These are phyloP conservation scores for Eupithecia pulchellata DNA, from an alignment of 2,888 invertebrate species.

Conservation along the genomic window DNA sequence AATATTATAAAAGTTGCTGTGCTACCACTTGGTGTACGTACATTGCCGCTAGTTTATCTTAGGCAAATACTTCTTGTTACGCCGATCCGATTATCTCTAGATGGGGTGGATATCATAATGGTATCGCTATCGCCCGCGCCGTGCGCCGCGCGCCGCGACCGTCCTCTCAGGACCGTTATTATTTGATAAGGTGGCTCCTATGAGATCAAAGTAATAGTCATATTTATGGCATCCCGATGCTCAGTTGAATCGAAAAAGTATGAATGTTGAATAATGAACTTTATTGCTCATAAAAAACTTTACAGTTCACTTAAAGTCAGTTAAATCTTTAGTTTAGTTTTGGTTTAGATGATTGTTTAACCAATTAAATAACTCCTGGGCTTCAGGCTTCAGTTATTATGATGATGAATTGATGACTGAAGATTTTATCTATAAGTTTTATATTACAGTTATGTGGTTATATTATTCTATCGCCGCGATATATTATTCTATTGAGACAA, in stretches of 20 bases:
- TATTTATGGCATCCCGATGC: neutral
- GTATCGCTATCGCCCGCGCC: slow-evolving; percentile 2
- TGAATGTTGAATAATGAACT: neutral
- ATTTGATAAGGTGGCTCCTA: slow-evolving; percentile 26
- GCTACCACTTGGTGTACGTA: neutral
- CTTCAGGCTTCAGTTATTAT: too few species aligned
- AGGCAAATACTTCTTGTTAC: slow-evolving; percentile 55
- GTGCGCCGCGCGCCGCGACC: slow-evolving; percentile 11
- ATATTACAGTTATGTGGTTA: too few species aligned
- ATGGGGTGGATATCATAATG: slow-evolving; percentile 36
- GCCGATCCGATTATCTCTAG: slow-evolving; percentile 54
- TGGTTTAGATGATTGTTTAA: too few species aligned
- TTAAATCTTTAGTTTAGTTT: too few species aligned
- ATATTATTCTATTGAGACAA: too few species aligned
- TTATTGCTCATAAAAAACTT: too few species aligned
- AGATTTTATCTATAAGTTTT: too few species aligned
- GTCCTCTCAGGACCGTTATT: slow-evolving; percentile 29
- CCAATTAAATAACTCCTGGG: too few species aligned
- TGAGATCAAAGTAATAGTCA: slow-evolving; percentile 16
- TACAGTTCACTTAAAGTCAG: too few species aligned
- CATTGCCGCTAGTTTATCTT: slow-evolving; percentile 51
- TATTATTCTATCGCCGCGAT: too few species aligned
- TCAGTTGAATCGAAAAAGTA: neutral
- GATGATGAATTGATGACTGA: too few species aligned
- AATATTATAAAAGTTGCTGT: neutral